A percentile compares a stretch with the other conserved stretches of the same genome.
Evolutionary conservation across 1,140 invertebrate species (phyloP).

Genomic region (Papilio polytes): DNA sequence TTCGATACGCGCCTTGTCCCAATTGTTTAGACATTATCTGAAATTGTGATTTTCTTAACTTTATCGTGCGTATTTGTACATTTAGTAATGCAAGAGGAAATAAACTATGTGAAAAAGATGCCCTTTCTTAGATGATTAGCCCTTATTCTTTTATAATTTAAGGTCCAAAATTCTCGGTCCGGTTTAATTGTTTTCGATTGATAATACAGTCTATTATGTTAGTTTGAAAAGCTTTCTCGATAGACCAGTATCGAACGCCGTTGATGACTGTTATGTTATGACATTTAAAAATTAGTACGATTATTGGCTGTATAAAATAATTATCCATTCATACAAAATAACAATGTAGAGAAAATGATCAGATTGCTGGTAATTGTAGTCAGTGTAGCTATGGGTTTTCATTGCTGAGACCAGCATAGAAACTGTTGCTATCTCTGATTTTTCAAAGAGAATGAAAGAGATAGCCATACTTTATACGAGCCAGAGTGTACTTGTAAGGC

Average conservation of each 20-base stretch:
- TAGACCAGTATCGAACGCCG: background rate
- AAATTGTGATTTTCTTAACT: background rate
- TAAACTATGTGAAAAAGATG: no score
- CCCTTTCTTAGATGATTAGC: no score
- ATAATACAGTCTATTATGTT: background rate
- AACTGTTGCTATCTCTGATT: background rate
- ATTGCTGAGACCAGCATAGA: background rate
- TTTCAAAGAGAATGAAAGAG: background rate
- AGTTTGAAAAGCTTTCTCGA: background rate
- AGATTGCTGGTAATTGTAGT: background rate
- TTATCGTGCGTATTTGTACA: background rate
- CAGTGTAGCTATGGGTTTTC: background rate
- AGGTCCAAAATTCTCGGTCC: no score
- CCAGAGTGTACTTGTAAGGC: background rate
- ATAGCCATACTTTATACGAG: background rate
- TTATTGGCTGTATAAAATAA: background rate
- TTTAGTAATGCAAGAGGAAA: background rate
- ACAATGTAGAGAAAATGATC: background rate
- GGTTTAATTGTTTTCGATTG: no score
- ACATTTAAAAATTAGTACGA: background rate
- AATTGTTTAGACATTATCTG: background rate
- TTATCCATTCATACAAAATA: background rate
- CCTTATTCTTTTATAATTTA: no score
- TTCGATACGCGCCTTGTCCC: conserved; percentile 46
- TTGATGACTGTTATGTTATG: background rate